Percentiles rank a stretch among this genome's conserved stretches.
Conservation (phyloP, 2,113 vertebrate genomes). For the Pygoscelis adeliae region DNA sequence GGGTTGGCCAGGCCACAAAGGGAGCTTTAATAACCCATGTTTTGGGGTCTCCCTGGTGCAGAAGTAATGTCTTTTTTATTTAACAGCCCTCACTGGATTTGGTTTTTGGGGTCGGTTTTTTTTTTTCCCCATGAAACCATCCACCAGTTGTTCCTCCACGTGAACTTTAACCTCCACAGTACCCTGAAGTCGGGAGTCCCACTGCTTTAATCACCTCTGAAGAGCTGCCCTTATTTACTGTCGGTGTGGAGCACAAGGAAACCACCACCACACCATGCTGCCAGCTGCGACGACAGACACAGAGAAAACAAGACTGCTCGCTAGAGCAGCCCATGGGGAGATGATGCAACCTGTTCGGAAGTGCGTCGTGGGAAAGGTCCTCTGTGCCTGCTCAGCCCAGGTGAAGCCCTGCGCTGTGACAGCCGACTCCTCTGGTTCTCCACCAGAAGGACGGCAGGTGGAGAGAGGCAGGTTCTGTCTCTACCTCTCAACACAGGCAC, state of each 20-base stretch:
- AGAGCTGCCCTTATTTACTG: neutral
- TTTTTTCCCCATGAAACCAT: neutral
- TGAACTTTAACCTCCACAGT: neutral
- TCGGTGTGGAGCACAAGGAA: neutral
- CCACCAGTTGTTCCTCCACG: rapidly evolving
- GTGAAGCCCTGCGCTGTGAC: neutral
- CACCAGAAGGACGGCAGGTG: neutral
- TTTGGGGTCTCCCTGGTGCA: neutral
- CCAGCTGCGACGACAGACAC: neutral
- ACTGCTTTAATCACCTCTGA: neutral
- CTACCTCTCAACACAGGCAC: neutral
- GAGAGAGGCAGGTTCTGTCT: neutral
- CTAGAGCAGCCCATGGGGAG: neutral
- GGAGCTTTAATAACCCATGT: neutral
- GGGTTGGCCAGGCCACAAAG: neutral
- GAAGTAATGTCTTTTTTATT: neutral
- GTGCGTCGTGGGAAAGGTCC: neutral
- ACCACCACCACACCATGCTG: neutral
- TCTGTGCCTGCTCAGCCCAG: neutral
- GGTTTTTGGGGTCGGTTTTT: rapidly evolving
- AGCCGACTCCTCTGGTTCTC: neutral
- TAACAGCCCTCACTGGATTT: neutral
- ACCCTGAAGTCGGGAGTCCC: neutral
- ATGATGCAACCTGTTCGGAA: neutral
- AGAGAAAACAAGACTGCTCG: neutral